phyloP scores from a whole-genome alignment of 2,888 invertebrate species.

The Mechanitis messenoides region DNA sequence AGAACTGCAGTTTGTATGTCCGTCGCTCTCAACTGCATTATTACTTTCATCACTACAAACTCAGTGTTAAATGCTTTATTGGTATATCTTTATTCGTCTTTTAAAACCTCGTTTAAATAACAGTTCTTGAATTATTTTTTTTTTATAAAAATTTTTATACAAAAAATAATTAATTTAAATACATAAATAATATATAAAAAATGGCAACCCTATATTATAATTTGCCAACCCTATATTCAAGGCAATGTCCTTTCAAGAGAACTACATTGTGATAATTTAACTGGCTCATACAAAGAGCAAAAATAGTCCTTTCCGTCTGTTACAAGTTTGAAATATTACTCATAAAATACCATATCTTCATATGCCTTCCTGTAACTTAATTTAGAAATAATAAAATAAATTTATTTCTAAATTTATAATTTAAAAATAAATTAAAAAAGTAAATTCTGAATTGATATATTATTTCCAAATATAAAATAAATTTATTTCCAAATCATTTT shows the following conservation, averaged over 20 bases:
- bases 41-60: slow-evolving; percentile 29
- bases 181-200: neutral
- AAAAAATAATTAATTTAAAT: neutral
- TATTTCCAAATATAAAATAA: neutral
- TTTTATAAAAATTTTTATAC: no score
- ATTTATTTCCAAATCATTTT: no score
- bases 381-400: neutral
- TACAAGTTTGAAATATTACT: slow-evolving; percentile 44
- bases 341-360: slow-evolving; percentile 28
- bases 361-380: slow-evolving; percentile 18
- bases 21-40: slow-evolving; percentile 46
- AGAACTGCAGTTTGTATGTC: slow-evolving; percentile 48
- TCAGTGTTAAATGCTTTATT: slow-evolving; percentile 22
- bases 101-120: no score
- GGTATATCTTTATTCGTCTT: neutral
- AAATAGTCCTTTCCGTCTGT: slow-evolving; percentile 59
- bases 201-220: no score
- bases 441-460: neutral
- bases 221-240: slow-evolving; percentile 36
- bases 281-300: slow-evolving; percentile 53
- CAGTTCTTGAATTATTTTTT: no score
- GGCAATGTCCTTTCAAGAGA: slow-evolving; percentile 60
- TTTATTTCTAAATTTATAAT: neutral
- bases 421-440: neutral
- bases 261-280: slow-evolving; percentile 66